Conservation (phyloP, 2,797 vertebrate species). For the Selene dorsalis region DNA sequence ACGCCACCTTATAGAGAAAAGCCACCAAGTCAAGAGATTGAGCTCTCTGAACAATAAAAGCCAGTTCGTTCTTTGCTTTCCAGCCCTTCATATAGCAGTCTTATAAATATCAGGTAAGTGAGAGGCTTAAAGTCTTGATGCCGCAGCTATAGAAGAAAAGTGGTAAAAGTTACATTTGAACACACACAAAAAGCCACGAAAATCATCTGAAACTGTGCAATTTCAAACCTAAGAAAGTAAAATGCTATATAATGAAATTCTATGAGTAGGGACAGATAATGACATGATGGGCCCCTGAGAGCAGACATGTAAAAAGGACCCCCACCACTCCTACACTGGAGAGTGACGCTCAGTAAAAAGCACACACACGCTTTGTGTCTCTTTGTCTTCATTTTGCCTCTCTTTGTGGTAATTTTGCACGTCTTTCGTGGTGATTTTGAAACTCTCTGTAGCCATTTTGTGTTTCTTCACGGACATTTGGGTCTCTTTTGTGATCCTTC, state of each 20-base stretch:
- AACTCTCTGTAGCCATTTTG: background rate
- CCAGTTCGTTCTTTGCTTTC: background rate
- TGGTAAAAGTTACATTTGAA: constrained; percentile 7
- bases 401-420: background rate
- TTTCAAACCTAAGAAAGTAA: constrained; percentile 12
- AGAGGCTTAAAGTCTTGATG: background rate
- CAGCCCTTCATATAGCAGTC: background rate
- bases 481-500: background rate
- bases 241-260: constrained; percentile 19
- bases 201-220: constrained; percentile 14
- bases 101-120: background rate
- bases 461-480: background rate
- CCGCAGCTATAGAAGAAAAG: background rate
- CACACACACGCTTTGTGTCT: background rate
- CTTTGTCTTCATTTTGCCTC: background rate
- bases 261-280: background rate
- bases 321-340: background rate
- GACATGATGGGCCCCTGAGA: background rate
- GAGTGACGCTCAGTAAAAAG: background rate
- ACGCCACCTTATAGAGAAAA: background rate
- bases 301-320: background rate
- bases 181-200: constrained; percentile 11
- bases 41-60: constrained; percentile 20
- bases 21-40: background rate
- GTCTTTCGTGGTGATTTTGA: background rate